Evolutionary conservation across 2,888 invertebrate genomes (phyloP).

Genomic region (Drosophila macrothrix): DNA sequence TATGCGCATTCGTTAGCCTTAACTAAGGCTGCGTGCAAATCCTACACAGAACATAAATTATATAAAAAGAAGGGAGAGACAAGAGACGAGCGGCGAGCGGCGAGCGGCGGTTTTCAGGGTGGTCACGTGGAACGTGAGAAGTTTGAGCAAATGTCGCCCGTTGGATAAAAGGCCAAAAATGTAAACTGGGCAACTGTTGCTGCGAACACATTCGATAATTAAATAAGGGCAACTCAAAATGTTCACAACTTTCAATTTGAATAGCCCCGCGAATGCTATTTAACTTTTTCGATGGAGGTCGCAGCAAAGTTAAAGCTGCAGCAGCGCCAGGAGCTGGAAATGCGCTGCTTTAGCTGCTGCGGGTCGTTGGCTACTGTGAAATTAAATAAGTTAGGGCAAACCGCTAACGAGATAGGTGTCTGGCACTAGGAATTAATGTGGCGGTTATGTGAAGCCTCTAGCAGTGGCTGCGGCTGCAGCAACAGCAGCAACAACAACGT

Average conservation of each 20-base stretch:
- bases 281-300: slow-evolving; percentile 24
- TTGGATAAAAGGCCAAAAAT: background rate
- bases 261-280: slow-evolving; percentile 56
- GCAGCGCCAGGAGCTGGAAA: background rate
- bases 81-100: slow-evolving; percentile 10
- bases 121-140: slow-evolving; percentile 65
- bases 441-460: slow-evolving; percentile 69
- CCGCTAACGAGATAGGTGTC: slow-evolving; percentile 81
- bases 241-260: slow-evolving; percentile 56
- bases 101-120: slow-evolving; percentile 1
- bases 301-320: slow-evolving; percentile 17
- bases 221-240: slow-evolving; percentile 65
- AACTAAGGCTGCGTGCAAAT: slow-evolving; percentile 74
- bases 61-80: slow-evolving; percentile 27
- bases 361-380: slow-evolving; percentile 43
- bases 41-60: slow-evolving; percentile 71
- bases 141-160: slow-evolving; percentile 51
- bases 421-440: slow-evolving; percentile 80
- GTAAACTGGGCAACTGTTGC: slow-evolving; percentile 65
- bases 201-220: slow-evolving; percentile 66
- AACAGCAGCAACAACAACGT: slow-evolving; percentile 17
- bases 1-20: slow-evolving; percentile 75
- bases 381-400: slow-evolving; percentile 78
- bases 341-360: slow-evolving; percentile 1
- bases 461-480: slow-evolving; percentile 34